Percentiles rank a stretch among this genome's conserved stretches.
phyloP scores from a whole-genome alignment of 35 echinoderm and acorn worm genomes.

The Heliocidaris tuberculata region DNA sequence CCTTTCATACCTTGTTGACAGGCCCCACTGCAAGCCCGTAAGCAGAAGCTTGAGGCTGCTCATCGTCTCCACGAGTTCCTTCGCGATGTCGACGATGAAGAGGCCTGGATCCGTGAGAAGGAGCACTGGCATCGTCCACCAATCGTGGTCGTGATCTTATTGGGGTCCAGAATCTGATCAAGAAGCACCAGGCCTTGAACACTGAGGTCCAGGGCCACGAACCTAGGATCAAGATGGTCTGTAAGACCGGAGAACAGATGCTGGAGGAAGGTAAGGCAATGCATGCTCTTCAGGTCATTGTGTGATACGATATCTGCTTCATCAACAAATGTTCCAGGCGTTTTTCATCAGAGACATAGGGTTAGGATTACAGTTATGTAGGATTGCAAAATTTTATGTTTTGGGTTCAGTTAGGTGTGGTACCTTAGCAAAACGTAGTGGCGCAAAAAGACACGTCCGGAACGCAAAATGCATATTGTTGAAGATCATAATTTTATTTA shows the following conservation, averaged over 20 bases:
- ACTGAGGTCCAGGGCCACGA: conserved; percentile 94
- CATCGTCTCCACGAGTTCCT: conserved; percentile 92
- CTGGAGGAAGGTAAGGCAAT: conserved; percentile 76
- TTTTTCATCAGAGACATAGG: too few relatives aligned
- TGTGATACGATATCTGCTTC: too few relatives aligned
- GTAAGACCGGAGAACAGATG: conserved; percentile 85
- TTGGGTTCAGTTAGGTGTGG: too few relatives aligned
- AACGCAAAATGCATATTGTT: too few relatives aligned
- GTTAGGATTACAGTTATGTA: too few relatives aligned
- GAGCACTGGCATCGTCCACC: conserved; percentile 92
- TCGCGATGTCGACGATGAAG: conserved; percentile 92
- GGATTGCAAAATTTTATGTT: too few relatives aligned
- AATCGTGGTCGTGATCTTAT: conserved; percentile 96
- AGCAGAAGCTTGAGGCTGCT: conserved; percentile 93
- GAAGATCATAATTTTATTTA: too few relatives aligned
- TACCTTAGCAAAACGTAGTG: too few relatives aligned
- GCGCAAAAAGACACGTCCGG: too few relatives aligned
- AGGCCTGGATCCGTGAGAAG: conserved; percentile 98
- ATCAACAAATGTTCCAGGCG: too few relatives aligned
- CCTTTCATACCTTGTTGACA: conserved; percentile 1
- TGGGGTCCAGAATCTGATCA: conserved; percentile 96
- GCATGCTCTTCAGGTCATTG: not conserved
- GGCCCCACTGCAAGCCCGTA: conserved; percentile 90
- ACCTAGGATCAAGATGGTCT: conserved; percentile 83
- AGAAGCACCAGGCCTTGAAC: conserved; percentile 96